phyloP scores from a whole-genome alignment of 1,140 invertebrate genomes.

The Marisa cornuarietis region DNA sequence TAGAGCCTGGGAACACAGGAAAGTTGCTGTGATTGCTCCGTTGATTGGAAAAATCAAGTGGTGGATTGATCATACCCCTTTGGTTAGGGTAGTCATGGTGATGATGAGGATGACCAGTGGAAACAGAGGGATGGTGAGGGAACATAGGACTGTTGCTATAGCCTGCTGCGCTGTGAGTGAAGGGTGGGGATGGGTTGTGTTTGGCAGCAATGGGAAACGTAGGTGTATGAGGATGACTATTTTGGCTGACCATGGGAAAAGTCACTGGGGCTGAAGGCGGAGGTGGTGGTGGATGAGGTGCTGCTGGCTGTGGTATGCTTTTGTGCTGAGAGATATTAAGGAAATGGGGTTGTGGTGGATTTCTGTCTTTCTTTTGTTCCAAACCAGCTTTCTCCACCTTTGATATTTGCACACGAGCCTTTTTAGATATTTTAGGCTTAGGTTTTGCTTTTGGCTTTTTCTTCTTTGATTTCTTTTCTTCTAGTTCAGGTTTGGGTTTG shows the following conservation, averaged over 20 bases:
- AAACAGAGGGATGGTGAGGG: neutral
- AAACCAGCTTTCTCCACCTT: neutral
- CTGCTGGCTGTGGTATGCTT: neutral
- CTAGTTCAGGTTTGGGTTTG: conserved; percentile 4
- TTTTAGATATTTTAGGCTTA: conserved; percentile 5
- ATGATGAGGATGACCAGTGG: conserved; percentile 2
- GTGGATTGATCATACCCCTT: neutral
- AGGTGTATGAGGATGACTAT: neutral
- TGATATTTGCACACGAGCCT: neutral
- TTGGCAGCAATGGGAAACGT: neutral
- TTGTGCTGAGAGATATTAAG: neutral
- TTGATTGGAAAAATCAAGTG: conserved; percentile 13
- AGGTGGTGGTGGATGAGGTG: neutral
- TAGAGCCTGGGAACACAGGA: neutral
- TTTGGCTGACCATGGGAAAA: conserved; percentile 2
- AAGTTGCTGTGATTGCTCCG: neutral
- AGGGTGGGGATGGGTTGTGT: conserved; percentile 1
- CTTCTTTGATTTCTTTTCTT: conserved; percentile 1
- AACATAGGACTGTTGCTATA: conserved; percentile 3
- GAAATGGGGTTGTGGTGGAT: neutral
- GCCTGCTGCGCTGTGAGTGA: neutral
- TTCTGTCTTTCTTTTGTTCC: conserved; percentile 4
- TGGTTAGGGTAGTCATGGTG: conserved; percentile 10
- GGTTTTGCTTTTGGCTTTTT: conserved; percentile 7
- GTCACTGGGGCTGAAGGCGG: neutral